Base-by-base conservation (phyloP, 2,113 vertebrate species). In the Lontra canadensis region DNA sequence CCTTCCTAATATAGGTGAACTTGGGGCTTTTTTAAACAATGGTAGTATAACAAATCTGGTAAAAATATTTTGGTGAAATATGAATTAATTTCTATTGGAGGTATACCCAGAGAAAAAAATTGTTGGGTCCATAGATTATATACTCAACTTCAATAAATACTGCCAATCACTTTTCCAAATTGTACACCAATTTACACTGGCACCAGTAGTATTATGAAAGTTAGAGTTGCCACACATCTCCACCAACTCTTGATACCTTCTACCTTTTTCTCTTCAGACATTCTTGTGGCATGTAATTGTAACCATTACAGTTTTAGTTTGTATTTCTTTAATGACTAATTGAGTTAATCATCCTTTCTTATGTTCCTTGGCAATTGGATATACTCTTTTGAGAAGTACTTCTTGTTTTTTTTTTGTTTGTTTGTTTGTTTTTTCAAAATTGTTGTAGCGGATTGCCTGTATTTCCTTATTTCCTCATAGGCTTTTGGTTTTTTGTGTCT, bases 11-110 rank as follows among this genome's bases (percentile, higher is more conserved):
- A 36, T 20, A 61, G 2, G 14, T 61, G 52, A 88, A 31, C 17
- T 39, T 67, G 11, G 12, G 4, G 42, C 39, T 79, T 39, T 87
- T 93, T 79, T 61, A 29, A 89, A 65, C 11, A 88, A 11, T 69
- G 42, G n/a, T 17, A 44, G 10, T 42, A 67, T 42, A 31, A 52
- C 2, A 90, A 36, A 65, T 42, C 71, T 59, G 31, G 0, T 88
- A 78, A 57, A 90, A 82, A 44, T 88, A 39, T 44, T 36, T 95
- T 84, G 17, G 23, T 88, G 25, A 90, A 91, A 88, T 61, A 44
- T 34, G 0, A 95, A 65, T 52, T 25, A 25, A 61, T 90, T 88
- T 74, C 14, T 80, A 0, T 49, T 31, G 25, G 3, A 1, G 36
- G 6, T 29, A 63, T 59, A 82, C 10, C 36, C 71, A 31, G 12